These are phyloP conservation scores for Norana najaformis DNA, from an alignment of 2,888 invertebrate genomes.

Conservation along the genomic window DNA sequence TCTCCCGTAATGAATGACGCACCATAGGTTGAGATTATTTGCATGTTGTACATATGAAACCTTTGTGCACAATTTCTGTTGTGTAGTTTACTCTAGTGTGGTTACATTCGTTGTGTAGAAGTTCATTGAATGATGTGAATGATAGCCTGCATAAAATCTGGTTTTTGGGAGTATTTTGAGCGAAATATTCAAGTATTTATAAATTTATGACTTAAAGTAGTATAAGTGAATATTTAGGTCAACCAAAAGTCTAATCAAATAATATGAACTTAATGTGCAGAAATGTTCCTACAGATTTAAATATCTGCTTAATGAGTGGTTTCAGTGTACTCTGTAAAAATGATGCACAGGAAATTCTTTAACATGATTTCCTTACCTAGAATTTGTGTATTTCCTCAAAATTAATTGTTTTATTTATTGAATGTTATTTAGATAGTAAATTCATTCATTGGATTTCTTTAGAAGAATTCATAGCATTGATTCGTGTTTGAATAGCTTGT, in stretches of 20 bases:
- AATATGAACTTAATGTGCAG: neutral
- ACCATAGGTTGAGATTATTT: neutral
- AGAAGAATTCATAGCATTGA: neutral
- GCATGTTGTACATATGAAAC: neutral
- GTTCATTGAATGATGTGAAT: neutral
- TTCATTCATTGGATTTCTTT: neutral
- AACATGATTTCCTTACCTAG: neutral
- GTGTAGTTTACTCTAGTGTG: neutral
- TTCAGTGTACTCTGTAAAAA: neutral
- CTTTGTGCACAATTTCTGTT: neutral
- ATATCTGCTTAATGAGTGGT: neutral
- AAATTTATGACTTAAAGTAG: neutral
- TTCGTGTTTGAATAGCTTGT: neutral
- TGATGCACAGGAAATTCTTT: neutral
- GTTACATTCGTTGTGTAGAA: neutral
- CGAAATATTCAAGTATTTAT: neutral
- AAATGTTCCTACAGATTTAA: neutral
- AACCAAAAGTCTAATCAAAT: too few relatives aligned
- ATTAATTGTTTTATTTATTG: neutral
- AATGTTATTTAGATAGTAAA: neutral
- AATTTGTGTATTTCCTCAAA: neutral
- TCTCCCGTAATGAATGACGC: neutral
- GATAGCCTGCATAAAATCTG: conserved; percentile 5
- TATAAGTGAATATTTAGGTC: too few relatives aligned
- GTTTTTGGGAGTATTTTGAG: neutral